Evolutionary conservation across 2,113 vertebrate species (phyloP), one percentile per base, ranked within the genome.

Genomic region (Myrmecophaga tridactyla): DNA sequence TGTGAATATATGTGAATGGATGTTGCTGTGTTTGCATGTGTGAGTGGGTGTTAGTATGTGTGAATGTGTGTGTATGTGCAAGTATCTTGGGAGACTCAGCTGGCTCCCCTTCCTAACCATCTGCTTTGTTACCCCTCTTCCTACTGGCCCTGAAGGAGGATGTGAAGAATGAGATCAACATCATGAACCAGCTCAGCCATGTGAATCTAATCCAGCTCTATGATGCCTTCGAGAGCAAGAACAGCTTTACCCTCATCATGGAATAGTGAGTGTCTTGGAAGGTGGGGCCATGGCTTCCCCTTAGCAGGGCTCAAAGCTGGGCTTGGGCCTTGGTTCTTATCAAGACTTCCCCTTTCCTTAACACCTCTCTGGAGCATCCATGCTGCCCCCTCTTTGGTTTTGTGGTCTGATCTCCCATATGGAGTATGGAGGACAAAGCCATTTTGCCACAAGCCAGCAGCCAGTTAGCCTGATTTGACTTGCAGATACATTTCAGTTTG

Each of bases 101-200:
- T 36, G 36, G 21, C 89, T 90, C 31, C 36, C 81, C 23, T 89
- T 77, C 23, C 83, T 93, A 48, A 93, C 65, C 51, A 2, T 86
- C 73, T 60, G 7, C 83, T 46, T 56, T 90, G 89, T 62, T 81
- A 91, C 43, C 9, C 27, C 39, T 62, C 5, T 88, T 36, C 41
- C 25, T 92, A 58, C 94, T 72, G 90, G 62, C 77, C 82, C 48
- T 2, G 21, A 89, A 99, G 99, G 99, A 99, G 72, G 99, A 99
- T 92, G 99, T 99, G 53, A 99, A 98, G 97, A 99, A 99, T 81
- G 99, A 99, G 98, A 98, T 99, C 70, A 99, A 98, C 60, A 97
- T 99, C 51, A 99, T 99, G 99, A 99, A 99, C 97, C 99, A 99
- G 89, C 97, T 99, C 48, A 99, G 98, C 95, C 99, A 99, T 0